Conservation (phyloP, 2,113 vertebrate species). For the Heterocephalus glaber region DNA sequence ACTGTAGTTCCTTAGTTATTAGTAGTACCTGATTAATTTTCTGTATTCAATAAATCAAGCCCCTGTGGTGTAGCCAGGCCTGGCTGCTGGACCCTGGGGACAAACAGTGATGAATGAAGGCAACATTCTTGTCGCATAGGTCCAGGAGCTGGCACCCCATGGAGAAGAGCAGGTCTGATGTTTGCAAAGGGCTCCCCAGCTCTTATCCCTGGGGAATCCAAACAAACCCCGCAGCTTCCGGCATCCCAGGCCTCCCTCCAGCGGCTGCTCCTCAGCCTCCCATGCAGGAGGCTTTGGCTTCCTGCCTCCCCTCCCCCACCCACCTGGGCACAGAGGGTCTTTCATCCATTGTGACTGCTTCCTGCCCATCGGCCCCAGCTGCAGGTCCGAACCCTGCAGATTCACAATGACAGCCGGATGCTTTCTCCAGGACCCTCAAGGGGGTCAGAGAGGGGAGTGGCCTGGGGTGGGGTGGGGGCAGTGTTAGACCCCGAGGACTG, state of each 20-base stretch:
- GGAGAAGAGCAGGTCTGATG: slow-evolving; percentile 42
- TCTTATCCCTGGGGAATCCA: slow-evolving; percentile 73
- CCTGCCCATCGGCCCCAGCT: slow-evolving; percentile 79
- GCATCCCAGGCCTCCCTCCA: slow-evolving; percentile 57
- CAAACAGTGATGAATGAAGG: slow-evolving; percentile 41
- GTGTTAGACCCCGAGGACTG: slow-evolving; percentile 20
- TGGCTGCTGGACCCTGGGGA: slow-evolving; percentile 40
- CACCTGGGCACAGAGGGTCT: slow-evolving; percentile 81
- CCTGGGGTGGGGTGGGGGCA: not conserved
- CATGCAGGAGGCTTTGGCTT: slow-evolving; percentile 62
- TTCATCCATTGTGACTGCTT: slow-evolving; percentile 82
- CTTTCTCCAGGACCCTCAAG: slow-evolving; percentile 69
- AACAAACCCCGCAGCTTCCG: slow-evolving; percentile 70
- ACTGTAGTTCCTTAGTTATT: slow-evolving; percentile 31
- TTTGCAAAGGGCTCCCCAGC: slow-evolving; percentile 60
- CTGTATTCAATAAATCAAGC: slow-evolving; percentile 25
- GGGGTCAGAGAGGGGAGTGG: slow-evolving; percentile 53
- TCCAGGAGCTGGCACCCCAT: slow-evolving; percentile 41
- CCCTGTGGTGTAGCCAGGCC: not conserved
- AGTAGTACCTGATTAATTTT: slow-evolving; percentile 37
- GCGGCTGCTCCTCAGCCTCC: not conserved
- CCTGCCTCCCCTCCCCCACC: slow-evolving; percentile 80
- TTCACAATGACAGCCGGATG: slow-evolving; percentile 75
- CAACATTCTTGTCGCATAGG: slow-evolving; percentile 58
- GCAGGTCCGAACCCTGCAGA: slow-evolving; percentile 64